Base-by-base conservation (phyloP, 2,888 invertebrate genomes). In the Luperina nickerlii region DNA sequence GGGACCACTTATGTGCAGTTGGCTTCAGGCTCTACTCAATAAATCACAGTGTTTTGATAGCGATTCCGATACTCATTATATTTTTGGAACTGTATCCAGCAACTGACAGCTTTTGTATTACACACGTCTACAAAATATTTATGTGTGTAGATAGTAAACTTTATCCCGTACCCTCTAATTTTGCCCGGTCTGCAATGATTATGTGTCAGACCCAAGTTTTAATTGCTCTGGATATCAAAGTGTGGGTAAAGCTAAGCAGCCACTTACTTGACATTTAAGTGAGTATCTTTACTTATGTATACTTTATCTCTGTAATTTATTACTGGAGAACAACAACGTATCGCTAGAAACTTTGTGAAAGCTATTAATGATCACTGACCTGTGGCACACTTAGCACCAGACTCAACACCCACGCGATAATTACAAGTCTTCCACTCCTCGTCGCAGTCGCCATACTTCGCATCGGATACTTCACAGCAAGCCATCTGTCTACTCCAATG, bases 391-490 rank as follows among this genome's bases (percentile, higher is more conserved):
- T 98, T 72, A 98, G 97, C 24, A 98, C 78, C 78, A 98, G 97
- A 90, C 98, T 98, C 70, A 98, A 93, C 8, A 97, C 94, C 97
- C 98, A 98, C n/a, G 98, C 98, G 65, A 97, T 95, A 2, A 97
- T 97, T 54, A 98, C 97, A 78, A 98, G 97, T 74, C 98, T 97
- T 79, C 97, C 97, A 85, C 98, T 98, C 20, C 98, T 97, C 75
- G 98, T 97, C 0, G 98, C 97, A 79, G 98, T 98, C 13, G 97
- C 97, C 92, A 98, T 96, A 86, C 96, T 97, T 90, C 98, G 98
- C 97, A 98, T 98, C 0, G 98, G 98, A 93, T 98, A 98, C 88
- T 98, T 97, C 18, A 98, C 98, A 1, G 98, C 98, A 71, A 98
- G 97, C 97, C 98, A 98, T 76, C 98, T 97, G 92, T 99, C 98